Percentiles rank a stretch among this genome's conserved stretches.
phyloP scores from a whole-genome alignment of 2,113 vertebrate genomes.

The Callipepla squamata region DNA sequence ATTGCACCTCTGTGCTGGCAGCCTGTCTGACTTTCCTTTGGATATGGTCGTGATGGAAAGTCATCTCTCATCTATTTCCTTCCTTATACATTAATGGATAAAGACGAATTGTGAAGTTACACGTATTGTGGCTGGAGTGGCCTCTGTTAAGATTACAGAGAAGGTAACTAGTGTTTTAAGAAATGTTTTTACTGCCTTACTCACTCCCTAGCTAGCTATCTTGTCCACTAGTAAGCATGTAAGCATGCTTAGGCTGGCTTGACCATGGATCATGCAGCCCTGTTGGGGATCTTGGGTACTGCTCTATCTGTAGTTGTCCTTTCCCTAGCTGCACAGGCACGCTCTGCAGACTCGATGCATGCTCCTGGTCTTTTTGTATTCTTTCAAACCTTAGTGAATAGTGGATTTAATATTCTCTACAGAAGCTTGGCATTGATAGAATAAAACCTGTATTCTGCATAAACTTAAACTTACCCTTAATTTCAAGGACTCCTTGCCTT shows the following conservation, averaged over 20 bases:
- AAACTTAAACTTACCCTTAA: not conserved
- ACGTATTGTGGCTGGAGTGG: not conserved
- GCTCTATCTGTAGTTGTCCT: not conserved
- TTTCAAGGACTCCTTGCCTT: conserved; percentile 31
- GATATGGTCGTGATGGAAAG: not conserved
- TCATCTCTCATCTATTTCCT: not conserved
- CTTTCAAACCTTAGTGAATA: not conserved
- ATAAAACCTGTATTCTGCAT: not conserved
- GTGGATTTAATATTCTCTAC: not conserved
- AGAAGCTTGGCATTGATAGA: not conserved
- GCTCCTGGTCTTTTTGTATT: not conserved
- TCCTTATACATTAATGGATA: not conserved
- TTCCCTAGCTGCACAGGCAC: fast-evolving
- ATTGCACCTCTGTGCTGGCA: not conserved
- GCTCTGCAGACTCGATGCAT: fast-evolving
- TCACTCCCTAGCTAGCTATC: not conserved
- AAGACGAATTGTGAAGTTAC: not conserved
- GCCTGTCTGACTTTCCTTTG: not conserved
- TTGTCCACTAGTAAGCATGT: not conserved
- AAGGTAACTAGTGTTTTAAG: not conserved
- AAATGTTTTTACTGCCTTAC: not conserved
- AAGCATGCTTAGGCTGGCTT: fast-evolving
- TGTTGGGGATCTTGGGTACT: not conserved
- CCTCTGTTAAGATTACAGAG: not conserved
- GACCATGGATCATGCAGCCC: fast-evolving